Evolutionary conservation across 2,797 vertebrate species (phyloP).

Genomic region (Enteromius anoplus): DNA sequence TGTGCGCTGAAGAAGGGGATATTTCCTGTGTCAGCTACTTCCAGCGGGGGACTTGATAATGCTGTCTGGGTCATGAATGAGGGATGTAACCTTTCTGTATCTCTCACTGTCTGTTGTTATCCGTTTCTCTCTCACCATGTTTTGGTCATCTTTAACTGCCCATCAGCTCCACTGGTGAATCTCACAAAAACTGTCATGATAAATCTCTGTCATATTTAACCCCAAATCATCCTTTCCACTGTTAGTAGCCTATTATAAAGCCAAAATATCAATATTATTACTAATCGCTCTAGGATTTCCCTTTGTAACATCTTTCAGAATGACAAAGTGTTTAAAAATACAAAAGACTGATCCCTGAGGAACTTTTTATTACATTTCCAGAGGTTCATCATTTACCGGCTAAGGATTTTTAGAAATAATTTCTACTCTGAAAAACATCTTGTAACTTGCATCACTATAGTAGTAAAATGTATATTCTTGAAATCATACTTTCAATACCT

Average conservation of each 20-base stretch:
- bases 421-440: no score
- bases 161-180: not conserved
- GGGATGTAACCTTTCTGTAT: conserved; percentile 40
- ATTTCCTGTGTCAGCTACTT: not conserved
- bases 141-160: not conserved
- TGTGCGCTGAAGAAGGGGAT: not conserved
- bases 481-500: no score
- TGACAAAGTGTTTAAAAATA: not conserved
- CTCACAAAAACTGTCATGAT: not conserved
- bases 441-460: no score
- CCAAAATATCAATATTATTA: not conserved
- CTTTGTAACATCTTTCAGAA: not conserved
- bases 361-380: not conserved
- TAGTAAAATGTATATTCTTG: no score
- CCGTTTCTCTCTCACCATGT: not conserved
- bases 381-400: not conserved
- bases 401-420: not conserved
- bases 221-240: not conserved
- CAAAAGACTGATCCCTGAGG: no score
- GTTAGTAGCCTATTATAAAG: not conserved
- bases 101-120: not conserved
- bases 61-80: conserved; percentile 7
- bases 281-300: not conserved
- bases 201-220: not conserved
- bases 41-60: not conserved